Conservation (phyloP, 2,113 vertebrate species). For the Eretmochelys imbricata region DNA sequence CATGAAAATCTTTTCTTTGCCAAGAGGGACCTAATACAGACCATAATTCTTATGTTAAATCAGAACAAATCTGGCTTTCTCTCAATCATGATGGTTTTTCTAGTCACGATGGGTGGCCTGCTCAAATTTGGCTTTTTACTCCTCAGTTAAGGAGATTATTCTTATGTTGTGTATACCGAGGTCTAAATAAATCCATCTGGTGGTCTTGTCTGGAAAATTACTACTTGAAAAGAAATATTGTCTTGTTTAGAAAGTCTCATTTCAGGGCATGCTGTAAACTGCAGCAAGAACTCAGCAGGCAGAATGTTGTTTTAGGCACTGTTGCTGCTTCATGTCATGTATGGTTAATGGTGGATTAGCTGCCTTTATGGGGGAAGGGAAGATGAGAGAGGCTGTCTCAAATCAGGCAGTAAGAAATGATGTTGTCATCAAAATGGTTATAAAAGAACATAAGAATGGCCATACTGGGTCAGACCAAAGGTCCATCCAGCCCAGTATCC, state of each 20-base stretch:
- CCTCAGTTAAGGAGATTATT: background rate
- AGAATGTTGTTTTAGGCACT: conserved; percentile 59
- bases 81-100: background rate
- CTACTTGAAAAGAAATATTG: background rate
- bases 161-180: background rate
- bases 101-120: background rate
- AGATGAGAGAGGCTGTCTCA: conserved; percentile 33
- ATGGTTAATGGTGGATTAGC: conserved; percentile 24
- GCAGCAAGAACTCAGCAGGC: conserved; percentile 15
- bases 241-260: conserved; percentile 20
- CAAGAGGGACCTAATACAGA: background rate
- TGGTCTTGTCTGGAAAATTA: conserved; percentile 27
- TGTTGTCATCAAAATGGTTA: conserved; percentile 46
- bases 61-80: background rate
- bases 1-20: background rate
- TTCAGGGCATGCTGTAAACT: conserved; percentile 31
- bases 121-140: background rate
- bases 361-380: background rate
- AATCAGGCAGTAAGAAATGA: conserved; percentile 20
- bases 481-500: too few species aligned
- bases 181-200: background rate
- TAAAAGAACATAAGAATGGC: background rate
- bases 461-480: too few species aligned
- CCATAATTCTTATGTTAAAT: background rate
- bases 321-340: conserved; percentile 1